Conservation (phyloP, 1,140 invertebrate genomes). For the Asbolus verrucosus region DNA sequence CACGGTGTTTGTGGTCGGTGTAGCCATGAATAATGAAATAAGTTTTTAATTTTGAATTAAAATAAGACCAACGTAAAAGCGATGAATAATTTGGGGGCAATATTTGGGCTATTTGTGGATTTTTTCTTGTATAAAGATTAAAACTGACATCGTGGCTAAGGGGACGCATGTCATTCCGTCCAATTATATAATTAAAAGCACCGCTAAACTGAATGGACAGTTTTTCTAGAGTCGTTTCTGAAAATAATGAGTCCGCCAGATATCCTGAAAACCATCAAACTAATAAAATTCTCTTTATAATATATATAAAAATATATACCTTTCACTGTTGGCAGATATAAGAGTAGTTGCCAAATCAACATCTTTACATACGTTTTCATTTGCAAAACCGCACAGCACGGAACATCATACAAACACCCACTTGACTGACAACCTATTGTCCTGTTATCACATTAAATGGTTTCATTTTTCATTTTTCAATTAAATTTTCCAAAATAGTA, state of each 20-base stretch:
- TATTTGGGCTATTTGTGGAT: constrained; percentile 21
- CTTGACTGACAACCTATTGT: too few relatives aligned
- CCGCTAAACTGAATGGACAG: constrained; percentile 5
- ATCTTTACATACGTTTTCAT: too few relatives aligned
- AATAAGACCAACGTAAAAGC: background rate
- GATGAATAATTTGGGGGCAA: background rate
- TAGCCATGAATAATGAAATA: constrained; percentile 62
- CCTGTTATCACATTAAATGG: too few relatives aligned
- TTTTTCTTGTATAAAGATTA: constrained; percentile 41
- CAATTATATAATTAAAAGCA: constrained; percentile 13
- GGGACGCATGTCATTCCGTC: background rate
- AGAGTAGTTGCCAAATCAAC: too few relatives aligned
- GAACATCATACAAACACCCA: too few relatives aligned
- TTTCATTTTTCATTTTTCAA: too few relatives aligned
- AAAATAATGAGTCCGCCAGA: background rate
- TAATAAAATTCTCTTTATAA: too few relatives aligned
- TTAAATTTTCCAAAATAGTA: too few relatives aligned
- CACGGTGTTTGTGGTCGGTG: constrained; percentile 48
- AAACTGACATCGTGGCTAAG: constrained; percentile 33
- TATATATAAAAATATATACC: too few relatives aligned
- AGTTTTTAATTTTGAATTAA: constrained; percentile 40
- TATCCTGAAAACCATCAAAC: background rate
- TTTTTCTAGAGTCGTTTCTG: constrained; percentile 3
- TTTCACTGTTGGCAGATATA: too few relatives aligned
- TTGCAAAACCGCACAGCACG: too few relatives aligned